Evolutionary conservation across 2,888 invertebrate species (phyloP).

Genomic region (Clusia tigrina): DNA sequence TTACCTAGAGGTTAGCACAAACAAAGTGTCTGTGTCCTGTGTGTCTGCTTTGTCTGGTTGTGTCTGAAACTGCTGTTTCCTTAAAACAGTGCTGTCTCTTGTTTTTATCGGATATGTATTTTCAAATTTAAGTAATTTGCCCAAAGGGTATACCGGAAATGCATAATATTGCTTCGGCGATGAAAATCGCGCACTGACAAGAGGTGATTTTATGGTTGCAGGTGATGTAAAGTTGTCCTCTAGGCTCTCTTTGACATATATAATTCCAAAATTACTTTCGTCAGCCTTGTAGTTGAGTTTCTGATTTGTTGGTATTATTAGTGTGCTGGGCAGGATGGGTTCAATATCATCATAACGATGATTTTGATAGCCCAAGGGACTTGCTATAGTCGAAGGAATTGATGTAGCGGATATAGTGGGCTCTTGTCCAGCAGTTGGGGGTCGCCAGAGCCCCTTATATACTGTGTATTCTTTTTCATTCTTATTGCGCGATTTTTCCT

Average conservation of each 20-base stretch:
- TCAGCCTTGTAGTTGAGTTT: constrained; percentile 18
- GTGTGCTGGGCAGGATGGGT: background rate
- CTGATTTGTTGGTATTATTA: background rate
- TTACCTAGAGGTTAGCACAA: constrained; percentile 55
- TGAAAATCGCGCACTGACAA: constrained; percentile 41
- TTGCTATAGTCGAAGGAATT: constrained; percentile 30
- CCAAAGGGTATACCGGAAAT: constrained; percentile 52
- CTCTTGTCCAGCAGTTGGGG: constrained; percentile 12
- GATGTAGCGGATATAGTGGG: constrained; percentile 27
- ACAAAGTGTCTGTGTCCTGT: constrained; percentile 46
- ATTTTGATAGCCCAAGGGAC: constrained; percentile 41
- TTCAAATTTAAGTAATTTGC: constrained; percentile 43
- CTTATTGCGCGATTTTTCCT: constrained; percentile 35
- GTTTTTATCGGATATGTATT: background rate
- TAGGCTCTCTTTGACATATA: constrained; percentile 50
- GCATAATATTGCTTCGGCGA: constrained; percentile 47
- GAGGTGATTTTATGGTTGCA: background rate
- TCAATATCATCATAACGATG: constrained; percentile 37
- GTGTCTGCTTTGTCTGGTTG: constrained; percentile 9
- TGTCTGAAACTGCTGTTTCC: background rate
- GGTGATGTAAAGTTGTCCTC: constrained; percentile 34
- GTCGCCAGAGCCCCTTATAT: constrained; percentile 48
- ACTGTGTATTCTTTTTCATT: constrained; percentile 48
- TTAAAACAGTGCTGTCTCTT: constrained; percentile 9
- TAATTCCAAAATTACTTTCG: constrained; percentile 43